phyloP scores from a whole-genome alignment of 1,140 invertebrate genomes.

The Forficula auricularia region DNA sequence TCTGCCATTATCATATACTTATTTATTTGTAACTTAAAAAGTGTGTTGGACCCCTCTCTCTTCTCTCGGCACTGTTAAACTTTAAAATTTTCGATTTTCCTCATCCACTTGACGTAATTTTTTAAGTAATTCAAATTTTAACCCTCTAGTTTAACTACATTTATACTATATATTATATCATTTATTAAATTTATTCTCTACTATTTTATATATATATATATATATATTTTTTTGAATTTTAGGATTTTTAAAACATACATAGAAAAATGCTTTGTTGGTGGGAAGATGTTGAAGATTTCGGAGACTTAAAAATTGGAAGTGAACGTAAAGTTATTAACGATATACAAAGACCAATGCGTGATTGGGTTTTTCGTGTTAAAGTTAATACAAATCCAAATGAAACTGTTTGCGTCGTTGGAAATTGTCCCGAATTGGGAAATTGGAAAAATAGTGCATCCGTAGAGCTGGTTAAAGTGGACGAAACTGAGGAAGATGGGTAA shows the following conservation, averaged over 20 bases:
- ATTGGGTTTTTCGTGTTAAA: constrained; percentile 25
- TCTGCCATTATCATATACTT: too few relatives aligned
- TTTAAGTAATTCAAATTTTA: too few relatives aligned
- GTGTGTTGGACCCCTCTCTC: too few relatives aligned
- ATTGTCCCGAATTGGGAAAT: constrained; percentile 28
- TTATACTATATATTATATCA: too few relatives aligned
- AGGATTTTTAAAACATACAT: constrained; percentile 1
- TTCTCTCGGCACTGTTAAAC: too few relatives aligned
- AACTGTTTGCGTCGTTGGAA: constrained; percentile 31
- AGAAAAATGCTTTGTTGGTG: constrained; percentile 15
- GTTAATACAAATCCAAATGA: constrained; percentile 25
- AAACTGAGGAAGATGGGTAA: constrained; percentile 7
- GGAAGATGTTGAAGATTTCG: constrained; percentile 11
- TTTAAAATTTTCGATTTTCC: too few relatives aligned
- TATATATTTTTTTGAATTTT: too few relatives aligned
- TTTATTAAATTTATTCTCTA: too few relatives aligned
- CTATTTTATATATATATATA: too few relatives aligned
- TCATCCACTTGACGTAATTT: too few relatives aligned
- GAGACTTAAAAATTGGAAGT: constrained; percentile 5
- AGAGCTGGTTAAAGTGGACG: constrained; percentile 12
- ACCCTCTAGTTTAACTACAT: too few relatives aligned
- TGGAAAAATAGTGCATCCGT: constrained; percentile 28
- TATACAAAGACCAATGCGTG: neutral
- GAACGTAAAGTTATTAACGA: neutral
- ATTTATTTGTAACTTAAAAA: too few relatives aligned